Evolutionary conservation across 2,797 vertebrate species (phyloP), one percentile per base, ranked within the genome.

Genomic region (Erpetoichthys calabaricus): DNA sequence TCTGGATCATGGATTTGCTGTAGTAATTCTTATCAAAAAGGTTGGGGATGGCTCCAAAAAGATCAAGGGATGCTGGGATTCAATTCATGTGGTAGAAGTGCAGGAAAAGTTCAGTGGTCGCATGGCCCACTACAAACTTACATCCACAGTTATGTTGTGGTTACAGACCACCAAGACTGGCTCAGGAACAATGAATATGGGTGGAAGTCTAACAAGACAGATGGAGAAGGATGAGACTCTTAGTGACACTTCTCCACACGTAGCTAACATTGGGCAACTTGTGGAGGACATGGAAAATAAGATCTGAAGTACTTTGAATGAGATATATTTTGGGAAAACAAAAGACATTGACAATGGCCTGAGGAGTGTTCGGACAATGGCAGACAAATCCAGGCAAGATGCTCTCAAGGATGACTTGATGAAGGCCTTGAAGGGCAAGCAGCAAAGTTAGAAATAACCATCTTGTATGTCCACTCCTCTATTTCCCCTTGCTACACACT

Each of bases 201-300:
- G 94, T 1, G 94, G 95, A 67, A 98, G 95, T 77, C 91, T 99
- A 5, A 98, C 94, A 69, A 89, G 95, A 90, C 95, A 99, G 95
- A 94, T 91, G 91, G 94, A 99, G 78, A 99, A 94, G 68, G 94
- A 99, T 1, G 95, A 98, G 67, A 87, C 92, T 0, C 94, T 99
- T 73, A 91, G 92, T 3, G 94, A 98, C 75, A 90, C 89, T 57
- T 95, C 92, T 46, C 93, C 94, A 5, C 94, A 98, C 84, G 98
- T 98, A 72, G 94, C 94, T 73, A 99, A 98, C 56, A 99, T 99
- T 0, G 94, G 95, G 45, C 93, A 92, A 67, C 89, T 98, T 70
- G 94, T 99, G 57, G 95, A 99, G 95, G 95, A 98, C 63, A 99
- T 99, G 95, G 95, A 99, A 84, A 99, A 99, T 74, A 99, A 99